These are phyloP conservation scores for Setophaga kirtlandii DNA, from an alignment of 2,113 vertebrate species.

Conservation along the genomic window DNA sequence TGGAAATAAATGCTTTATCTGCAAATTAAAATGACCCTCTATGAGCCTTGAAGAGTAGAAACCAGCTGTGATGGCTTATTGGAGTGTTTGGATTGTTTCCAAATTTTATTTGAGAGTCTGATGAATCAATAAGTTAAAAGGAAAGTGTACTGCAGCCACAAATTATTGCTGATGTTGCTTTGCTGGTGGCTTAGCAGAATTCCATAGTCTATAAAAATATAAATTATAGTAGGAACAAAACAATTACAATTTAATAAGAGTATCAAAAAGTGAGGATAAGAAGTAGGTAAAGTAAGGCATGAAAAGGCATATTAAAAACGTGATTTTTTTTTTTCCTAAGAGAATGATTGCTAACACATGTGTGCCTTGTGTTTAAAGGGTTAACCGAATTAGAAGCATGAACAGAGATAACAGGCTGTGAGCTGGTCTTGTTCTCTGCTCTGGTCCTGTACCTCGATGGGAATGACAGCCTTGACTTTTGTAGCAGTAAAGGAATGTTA, in stretches of 20 bases:
- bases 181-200: not conserved
- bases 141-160: not conserved
- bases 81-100: not conserved
- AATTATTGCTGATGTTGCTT: not conserved
- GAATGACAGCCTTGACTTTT: not conserved
- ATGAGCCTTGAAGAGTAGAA: not conserved
- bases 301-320: not conserved
- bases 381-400: not conserved
- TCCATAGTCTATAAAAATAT: not conserved
- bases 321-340: not conserved
- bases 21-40: not conserved
- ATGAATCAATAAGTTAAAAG: not conserved
- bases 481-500: not conserved
- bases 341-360: not conserved
- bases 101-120: not conserved
- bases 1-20: not conserved
- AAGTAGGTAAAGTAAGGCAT: not conserved
- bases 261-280: not conserved
- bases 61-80: not conserved
- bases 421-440: not conserved
- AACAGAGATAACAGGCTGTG: not conserved
- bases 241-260: not conserved
- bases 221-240: not conserved
- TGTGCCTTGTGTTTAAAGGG: not conserved
- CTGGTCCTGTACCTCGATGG: not conserved